Evolutionary conservation across 2,113 vertebrate species (phyloP).

Genomic region (Datnioides undecimradiatus): DNA sequence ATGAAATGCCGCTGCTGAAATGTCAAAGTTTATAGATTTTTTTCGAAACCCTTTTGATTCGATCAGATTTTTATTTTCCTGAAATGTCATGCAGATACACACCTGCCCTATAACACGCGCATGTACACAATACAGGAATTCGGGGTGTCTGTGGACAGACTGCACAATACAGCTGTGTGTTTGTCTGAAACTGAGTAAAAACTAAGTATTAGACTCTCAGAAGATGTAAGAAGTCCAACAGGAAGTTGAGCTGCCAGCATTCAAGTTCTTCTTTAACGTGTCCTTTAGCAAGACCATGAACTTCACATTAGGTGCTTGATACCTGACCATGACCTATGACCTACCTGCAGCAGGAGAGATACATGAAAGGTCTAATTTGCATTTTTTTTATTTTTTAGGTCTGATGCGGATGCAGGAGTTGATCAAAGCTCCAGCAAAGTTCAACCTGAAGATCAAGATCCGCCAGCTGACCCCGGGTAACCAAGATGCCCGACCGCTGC

Average conservation of each 20-base stretch:
- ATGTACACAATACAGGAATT: neutral
- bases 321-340: neutral
- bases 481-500: constrained; percentile 93
- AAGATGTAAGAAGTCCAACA: neutral
- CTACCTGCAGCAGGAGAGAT: neutral
- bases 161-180: neutral
- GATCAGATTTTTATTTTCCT: constrained; percentile 37
- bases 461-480: constrained; percentile 94
- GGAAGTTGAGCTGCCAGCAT: neutral
- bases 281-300: neutral
- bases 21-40: constrained; percentile 68
- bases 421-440: constrained; percentile 97
- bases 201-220: neutral
- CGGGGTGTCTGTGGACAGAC: too few relatives aligned
- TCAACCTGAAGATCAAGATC: constrained; percentile 96
- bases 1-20: constrained; percentile 54
- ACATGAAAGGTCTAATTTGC: constrained; percentile 1
- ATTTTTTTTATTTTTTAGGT: constrained; percentile 85
- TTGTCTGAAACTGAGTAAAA: too few relatives aligned
- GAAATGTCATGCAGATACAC: constrained; percentile 60
- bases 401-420: constrained; percentile 98
- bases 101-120: neutral
- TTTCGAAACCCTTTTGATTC: constrained; percentile 12
- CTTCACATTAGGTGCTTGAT: neutral
- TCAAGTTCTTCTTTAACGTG: neutral